A percentile compares a stretch with the other conserved stretches of the same genome.
phyloP scores from a whole-genome alignment of 2,888 invertebrate species.

The Empis livida region DNA sequence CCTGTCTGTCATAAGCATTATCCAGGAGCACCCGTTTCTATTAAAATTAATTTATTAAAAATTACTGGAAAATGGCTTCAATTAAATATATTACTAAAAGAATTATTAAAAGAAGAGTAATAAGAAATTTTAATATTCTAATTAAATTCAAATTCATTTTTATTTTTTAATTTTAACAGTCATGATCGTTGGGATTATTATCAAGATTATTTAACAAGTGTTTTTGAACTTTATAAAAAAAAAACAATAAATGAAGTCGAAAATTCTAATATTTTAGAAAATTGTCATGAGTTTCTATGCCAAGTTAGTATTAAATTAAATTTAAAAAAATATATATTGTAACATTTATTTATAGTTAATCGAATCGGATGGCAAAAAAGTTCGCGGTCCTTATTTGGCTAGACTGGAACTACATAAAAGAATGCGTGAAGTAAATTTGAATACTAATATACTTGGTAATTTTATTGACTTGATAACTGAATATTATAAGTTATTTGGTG shows the following conservation, averaged over 20 bases:
- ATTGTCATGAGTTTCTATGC: conserved; percentile 30
- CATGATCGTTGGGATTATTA: conserved; percentile 64
- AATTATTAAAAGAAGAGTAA: conserved; percentile 59
- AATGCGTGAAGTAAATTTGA: conserved; percentile 40
- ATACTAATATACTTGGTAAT: conserved; percentile 47
- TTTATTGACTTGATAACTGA: conserved; percentile 56
- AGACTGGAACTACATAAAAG: conserved; percentile 61
- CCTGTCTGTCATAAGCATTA: conserved; percentile 55
- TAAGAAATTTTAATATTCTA: neutral
- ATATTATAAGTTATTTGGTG: conserved; percentile 68
- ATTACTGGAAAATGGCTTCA: conserved; percentile 62
- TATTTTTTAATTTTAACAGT: conserved; percentile 27
- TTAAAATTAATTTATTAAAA: conserved; percentile 59
- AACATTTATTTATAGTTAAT: conserved; percentile 36
- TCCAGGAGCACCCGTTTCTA: conserved; percentile 53
- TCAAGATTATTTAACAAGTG: conserved; percentile 56
- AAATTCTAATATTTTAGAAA: conserved; percentile 17
- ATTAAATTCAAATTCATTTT: too few species aligned
- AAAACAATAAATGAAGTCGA: conserved; percentile 13
- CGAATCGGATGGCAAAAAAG: conserved; percentile 39
- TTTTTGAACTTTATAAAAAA: conserved; percentile 45
- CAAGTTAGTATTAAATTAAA: conserved; percentile 15
- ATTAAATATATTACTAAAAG: conserved; percentile 59
- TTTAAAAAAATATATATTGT: neutral
- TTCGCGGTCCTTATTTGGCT: conserved; percentile 75